Conservation (phyloP, 1,140 invertebrate genomes). For the Helicorthomorpha holstii region DNA sequence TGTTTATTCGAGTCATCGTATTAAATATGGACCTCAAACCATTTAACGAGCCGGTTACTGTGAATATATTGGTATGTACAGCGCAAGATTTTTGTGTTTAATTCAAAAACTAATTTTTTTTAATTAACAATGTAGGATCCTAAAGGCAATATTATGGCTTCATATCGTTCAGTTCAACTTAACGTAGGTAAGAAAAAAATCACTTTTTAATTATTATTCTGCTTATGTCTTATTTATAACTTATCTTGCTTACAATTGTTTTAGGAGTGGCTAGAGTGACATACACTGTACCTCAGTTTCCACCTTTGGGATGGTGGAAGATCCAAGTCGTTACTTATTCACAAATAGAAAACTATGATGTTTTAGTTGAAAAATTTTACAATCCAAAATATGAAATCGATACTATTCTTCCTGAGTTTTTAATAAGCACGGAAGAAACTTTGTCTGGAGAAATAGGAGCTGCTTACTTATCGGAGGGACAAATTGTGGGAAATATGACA, state of each 20-base stretch:
- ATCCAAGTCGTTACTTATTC: conserved; percentile 26
- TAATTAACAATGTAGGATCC: conserved; percentile 25
- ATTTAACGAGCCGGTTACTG: conserved; percentile 30
- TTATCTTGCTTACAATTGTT: neutral
- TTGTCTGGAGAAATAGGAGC: conserved; percentile 20
- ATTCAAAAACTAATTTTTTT: conserved; percentile 1
- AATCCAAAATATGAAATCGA: conserved; percentile 29
- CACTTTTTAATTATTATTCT: neutral
- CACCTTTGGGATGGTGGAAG: conserved; percentile 30
- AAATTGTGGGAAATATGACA: conserved; percentile 23
- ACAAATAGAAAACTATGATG: conserved; percentile 28
- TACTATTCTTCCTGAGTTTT: conserved; percentile 21
- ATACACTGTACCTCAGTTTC: conserved; percentile 25
- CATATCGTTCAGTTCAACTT: conserved; percentile 31
- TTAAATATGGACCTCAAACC: conserved; percentile 30
- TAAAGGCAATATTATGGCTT: conserved; percentile 29
- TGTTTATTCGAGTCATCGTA: conserved; percentile 28
- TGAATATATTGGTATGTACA: conserved; percentile 29
- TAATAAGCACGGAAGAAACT: conserved; percentile 22
- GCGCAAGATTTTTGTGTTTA: neutral
- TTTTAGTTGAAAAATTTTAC: conserved; percentile 31
- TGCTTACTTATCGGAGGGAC: conserved; percentile 22
- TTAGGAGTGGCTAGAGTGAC: conserved; percentile 25
- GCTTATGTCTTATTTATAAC: neutral
- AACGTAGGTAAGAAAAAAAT: conserved; percentile 23